Base-by-base conservation (phyloP, 2,888 invertebrate genomes). In the Autographa pulchrina region DNA sequence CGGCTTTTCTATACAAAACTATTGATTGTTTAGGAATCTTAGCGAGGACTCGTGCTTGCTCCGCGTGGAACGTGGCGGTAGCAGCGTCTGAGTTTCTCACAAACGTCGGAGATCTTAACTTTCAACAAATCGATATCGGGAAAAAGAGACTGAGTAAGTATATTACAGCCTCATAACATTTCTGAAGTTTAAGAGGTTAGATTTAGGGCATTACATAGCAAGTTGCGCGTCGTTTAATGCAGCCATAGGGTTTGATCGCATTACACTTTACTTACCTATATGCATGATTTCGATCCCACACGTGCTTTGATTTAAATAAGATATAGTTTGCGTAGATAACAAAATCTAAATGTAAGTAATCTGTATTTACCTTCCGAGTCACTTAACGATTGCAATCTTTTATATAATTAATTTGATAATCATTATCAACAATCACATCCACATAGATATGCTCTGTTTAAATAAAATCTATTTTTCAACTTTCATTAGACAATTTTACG, bases 111-210 rank as follows among this genome's bases (percentile, higher is more conserved):
- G 84, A 89, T 16, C 78, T 94, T 31, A 81, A 75, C 65, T 82
- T 74, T 32, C 77, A 74, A 0, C 92, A 94, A 69, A 90, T 95
- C 13, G 84, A 90, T 2, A 69, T 90, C 31, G 95, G 94, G 11
- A 94, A 92, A 72, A 87, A 84, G 60, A 90, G 95, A 69, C 90
- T 95, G 1, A 91, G 95, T 95, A 69, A 87, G 89, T 83, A 61
- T 18, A 4, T n/a, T 41, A 38, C 54, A 6, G 35, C 35, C n/a
- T n/a, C n/a, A n/a, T n/a, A n/a, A n/a, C n/a, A n/a, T n/a, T n/a
- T n/a, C n/a, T n/a, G n/a, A n/a, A n/a, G n/a, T n/a, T n/a, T n/a
- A n/a, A n/a, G 25, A 25, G 35, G 35, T 35, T 2, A 35, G 35
- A 6, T 35, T 35, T 35, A 35, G 35, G 35, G 35, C 35, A 35